Conservation (phyloP, 37 sponge, comb jelly and placozoan species). For the Tethya wilhelma region DNA sequence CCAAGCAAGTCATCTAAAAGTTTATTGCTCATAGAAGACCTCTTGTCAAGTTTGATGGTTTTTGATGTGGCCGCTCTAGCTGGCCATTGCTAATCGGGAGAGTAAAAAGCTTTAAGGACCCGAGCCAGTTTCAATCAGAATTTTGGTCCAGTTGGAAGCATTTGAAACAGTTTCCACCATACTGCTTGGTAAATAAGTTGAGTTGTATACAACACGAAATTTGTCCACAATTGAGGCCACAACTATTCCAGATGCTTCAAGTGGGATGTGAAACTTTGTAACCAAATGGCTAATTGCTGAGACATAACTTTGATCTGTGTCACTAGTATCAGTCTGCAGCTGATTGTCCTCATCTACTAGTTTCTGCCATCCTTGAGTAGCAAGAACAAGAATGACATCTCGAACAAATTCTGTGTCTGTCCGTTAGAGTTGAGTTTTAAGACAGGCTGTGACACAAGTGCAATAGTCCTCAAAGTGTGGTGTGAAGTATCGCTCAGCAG, state of each 20-base stretch:
- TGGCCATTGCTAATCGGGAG: too few relatives aligned
- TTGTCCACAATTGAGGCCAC: background rate
- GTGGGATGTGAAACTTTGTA: conserved; percentile 17
- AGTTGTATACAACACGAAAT: conserved; percentile 42
- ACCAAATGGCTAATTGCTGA: conserved; percentile 13
- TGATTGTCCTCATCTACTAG: conserved; percentile 8
- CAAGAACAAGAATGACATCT: conserved; percentile 2
- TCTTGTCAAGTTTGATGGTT: too few relatives aligned
- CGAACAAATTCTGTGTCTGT: background rate
- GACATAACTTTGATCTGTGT: background rate
- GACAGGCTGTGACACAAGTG: background rate
- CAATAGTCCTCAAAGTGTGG: conserved; percentile 11
- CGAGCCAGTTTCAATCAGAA: too few relatives aligned
- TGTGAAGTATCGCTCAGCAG: background rate
- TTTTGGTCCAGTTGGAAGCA: conserved; percentile 48
- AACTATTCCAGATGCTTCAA: conserved; percentile 22
- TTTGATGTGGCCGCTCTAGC: too few relatives aligned
- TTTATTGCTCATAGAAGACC: too few relatives aligned
- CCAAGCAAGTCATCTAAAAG: too few relatives aligned
- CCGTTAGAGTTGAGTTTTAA: background rate
- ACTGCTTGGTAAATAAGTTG: conserved; percentile 40
- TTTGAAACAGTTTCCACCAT: conserved; percentile 50
- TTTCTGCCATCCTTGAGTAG: conserved; percentile 37
- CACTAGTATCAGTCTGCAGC: background rate
- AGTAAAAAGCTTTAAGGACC: too few relatives aligned